Evolutionary conservation across 2,113 vertebrate species (phyloP), one percentile per base, ranked within the genome.

Genomic region (Microcebus jonahi): DNA sequence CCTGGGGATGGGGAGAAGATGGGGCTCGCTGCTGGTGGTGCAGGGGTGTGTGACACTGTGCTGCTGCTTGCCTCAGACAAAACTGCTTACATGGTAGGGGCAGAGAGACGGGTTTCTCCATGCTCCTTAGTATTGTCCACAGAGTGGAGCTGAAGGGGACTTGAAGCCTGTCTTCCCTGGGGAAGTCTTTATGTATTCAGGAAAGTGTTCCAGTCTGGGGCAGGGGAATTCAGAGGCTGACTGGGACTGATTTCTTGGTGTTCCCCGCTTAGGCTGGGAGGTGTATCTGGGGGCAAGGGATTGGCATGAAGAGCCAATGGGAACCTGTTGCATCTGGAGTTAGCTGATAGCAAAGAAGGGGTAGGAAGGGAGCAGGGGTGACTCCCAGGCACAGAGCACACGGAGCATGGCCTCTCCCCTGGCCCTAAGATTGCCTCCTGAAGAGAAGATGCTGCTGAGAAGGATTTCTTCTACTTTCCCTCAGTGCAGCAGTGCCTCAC

Each of bases 301-400:
- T 53, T 77, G 94, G 63, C 68, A 77, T n/a, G 65, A 80, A 87
- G 65, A 95, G 67, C 89, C 68, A 45, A 39, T 84, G 59, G 65
- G 91, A 90, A 97, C 98, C 97, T 98, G 98, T 98, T 98, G 98
- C 97, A 90, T 96, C 82, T 96, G 63, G 96, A 96, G 90, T 97
- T 94, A 57, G 50, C 48, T 93, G 86, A 81, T 65, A 81, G 83
- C 57, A 50, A 21, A 88, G 63, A 90, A 63, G 31, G 31, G 55
- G 4, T 50, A 53, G 86, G 25, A 23, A 97, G 53, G 91, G 55
- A 87, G 59, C 61, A 91, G 39, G 68, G 39, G 68, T 71, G 76
- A 68, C 45, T 76, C 21, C 45, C 25, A 75, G 82, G 55, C 48
- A 25, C 27, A 34, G 81, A 34, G 23, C 71, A 89, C 92, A 65